These are phyloP conservation scores for Cotesia congregata DNA, from an alignment of 2,888 invertebrate genomes.

Conservation along the genomic window DNA sequence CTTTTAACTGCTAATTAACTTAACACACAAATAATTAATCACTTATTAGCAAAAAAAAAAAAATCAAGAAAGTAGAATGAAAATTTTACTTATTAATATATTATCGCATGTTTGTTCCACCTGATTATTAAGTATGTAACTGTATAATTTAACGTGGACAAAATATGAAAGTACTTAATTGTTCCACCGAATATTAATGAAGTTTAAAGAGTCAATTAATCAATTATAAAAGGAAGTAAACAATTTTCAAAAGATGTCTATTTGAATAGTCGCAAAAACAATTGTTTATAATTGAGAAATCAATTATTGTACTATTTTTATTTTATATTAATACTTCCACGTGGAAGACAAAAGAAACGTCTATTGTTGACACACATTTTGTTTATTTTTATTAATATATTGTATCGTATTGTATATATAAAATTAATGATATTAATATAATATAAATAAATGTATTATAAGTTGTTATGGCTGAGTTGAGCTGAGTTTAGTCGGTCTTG, in stretches of 20 bases:
- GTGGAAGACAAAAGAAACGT: too few species aligned
- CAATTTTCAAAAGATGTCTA: too few species aligned
- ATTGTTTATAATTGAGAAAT: too few species aligned
- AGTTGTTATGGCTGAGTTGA: slow-evolving; percentile 22
- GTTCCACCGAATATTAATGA: not conserved
- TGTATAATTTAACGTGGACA: not conserved
- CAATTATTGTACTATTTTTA: too few species aligned
- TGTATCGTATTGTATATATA: not conserved
- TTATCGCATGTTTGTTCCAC: not conserved
- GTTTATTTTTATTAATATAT: not conserved
- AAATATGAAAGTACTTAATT: not conserved
- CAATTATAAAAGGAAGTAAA: too few species aligned
- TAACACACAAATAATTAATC: not conserved
- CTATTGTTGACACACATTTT: too few species aligned
- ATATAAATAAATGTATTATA: slow-evolving; percentile 1
- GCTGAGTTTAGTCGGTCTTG: slow-evolving; percentile 47
- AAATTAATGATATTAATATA: not conserved
- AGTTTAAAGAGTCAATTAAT: not conserved
- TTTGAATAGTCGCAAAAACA: too few species aligned
- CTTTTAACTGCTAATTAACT: too few species aligned
- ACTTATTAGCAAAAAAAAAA: not conserved
- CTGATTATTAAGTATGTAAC: slow-evolving; percentile 1
- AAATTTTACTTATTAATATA: not conserved
- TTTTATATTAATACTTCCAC: too few species aligned
- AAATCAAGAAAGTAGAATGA: not conserved